Evolutionary conservation across 2,797 vertebrate species (phyloP).

Genomic region (Streptopelia turtur): DNA sequence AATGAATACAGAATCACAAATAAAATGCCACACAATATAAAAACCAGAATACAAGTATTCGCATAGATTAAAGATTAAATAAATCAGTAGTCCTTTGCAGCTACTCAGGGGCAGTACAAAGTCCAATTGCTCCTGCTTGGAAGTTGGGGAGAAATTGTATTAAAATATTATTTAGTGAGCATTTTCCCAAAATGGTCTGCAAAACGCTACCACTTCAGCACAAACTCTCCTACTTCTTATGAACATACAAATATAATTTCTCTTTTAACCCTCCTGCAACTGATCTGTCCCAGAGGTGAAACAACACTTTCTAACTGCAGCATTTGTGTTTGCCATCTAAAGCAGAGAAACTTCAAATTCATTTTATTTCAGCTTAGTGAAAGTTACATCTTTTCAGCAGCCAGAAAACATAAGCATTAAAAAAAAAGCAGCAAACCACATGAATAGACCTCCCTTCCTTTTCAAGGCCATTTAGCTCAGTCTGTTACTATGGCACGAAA

Average conservation of each 20-base stretch:
- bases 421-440: background rate
- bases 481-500: background rate
- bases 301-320: background rate
- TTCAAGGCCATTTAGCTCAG: background rate
- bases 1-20: background rate
- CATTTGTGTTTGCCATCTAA: background rate
- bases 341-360: background rate
- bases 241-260: background rate
- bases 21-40: background rate
- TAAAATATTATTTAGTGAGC: background rate
- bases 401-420: background rate
- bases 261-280: background rate
- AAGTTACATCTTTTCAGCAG: background rate
- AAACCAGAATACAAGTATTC: conserved; percentile 1
- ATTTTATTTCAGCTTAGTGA: background rate
- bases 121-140: conserved; percentile 35
- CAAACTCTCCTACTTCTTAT: background rate
- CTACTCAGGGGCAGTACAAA: conserved; percentile 27
- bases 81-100: conserved; percentile 34
- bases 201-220: background rate
- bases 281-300: background rate
- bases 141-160: conserved; percentile 36
- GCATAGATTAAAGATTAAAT: conserved; percentile 41
- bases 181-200: background rate
- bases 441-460: background rate